Conservation (phyloP, 2,888 invertebrate genomes). For the Pteria penguin region DNA sequence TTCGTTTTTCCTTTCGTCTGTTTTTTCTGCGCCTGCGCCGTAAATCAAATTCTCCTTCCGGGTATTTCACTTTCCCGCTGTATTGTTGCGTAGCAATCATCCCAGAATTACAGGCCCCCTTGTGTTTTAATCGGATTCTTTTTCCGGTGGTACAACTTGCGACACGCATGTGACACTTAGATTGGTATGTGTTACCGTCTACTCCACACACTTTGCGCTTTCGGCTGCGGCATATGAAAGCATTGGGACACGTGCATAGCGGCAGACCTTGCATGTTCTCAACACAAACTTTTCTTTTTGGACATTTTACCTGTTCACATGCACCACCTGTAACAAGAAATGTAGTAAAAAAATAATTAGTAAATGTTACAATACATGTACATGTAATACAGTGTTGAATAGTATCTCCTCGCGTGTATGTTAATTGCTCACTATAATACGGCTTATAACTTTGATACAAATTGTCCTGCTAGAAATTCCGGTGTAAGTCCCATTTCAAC, state of each 20-base stretch:
- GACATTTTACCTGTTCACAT: slow-evolving; percentile 70
- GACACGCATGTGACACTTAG: slow-evolving; percentile 67
- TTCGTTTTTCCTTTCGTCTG: slow-evolving; percentile 36
- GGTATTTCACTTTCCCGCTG: slow-evolving; percentile 32
- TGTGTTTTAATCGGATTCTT: slow-evolving; percentile 57
- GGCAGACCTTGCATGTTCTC: slow-evolving; percentile 77
- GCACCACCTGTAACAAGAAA: slow-evolving; percentile 57
- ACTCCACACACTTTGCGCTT: slow-evolving; percentile 69
- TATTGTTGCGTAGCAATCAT: slow-evolving; percentile 44
- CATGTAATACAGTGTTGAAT: no score
- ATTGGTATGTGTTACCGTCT: slow-evolving; percentile 70
- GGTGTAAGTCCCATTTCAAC: no score
- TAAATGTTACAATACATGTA: neutral
- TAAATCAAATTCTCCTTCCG: slow-evolving; percentile 40
- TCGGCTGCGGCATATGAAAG: slow-evolving; percentile 64
- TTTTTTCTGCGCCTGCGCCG: slow-evolving; percentile 27
- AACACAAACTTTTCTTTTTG: slow-evolving; percentile 75
- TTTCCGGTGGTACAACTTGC: slow-evolving; percentile 60
- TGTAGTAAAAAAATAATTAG: neutral
- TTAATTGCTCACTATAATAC: no score
- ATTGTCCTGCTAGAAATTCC: no score
- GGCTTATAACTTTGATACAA: no score
- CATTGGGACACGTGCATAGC: slow-evolving; percentile 74
- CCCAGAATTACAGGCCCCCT: slow-evolving; percentile 45
- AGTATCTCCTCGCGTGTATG: no score